Base-by-base conservation (phyloP, 1,140 invertebrate species). In the Drosophila trapezifrons region DNA sequence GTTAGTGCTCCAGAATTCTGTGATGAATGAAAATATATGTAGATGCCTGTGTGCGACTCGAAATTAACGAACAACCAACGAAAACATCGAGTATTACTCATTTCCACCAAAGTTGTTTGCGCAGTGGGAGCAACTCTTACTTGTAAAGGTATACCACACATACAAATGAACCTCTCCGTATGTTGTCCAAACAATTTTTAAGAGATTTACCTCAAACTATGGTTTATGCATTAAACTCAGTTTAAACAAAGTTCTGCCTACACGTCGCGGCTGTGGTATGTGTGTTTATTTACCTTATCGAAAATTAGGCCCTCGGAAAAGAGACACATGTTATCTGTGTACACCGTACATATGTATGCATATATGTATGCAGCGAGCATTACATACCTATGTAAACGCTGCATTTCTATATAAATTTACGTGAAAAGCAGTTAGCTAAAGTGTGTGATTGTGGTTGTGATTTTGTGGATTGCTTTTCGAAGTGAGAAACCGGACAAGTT, bases 201-300 rank as follows among this genome's bases (percentile, higher is more conserved):
- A 29, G 20, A 66, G 46, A 37, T 27, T 69, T 15, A 22, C 4
- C 35, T 37, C 13, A 18, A 49, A 29, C 63, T 12, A 56, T 40
- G 45, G 45, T 42, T 35, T 42, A 37, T 43, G 62, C 47, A 51
- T 51, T 64, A 66, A 37, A 38, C 40, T 35, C 25, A 20, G 49
- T 29, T 69, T 65, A 43, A 32, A 13, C 64, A 64, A 64, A 42
- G 45, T 51, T n/a, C 54, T 60, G 38, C 20, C 56, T 29, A 57
- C 56, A 38, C 22, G n/a, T 67, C 43, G 27, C 35, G 57, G 25
- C 15, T 27, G 25, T 12, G 52, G 64, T 62, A 12, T 51, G 59
- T 64, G 62, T 67, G 60, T 65, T 69, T 69, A 45, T 32, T 66
- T 69, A 69, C 65, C 65, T 69, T 69, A 69, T 66, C 65, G 65